Percentiles rank a stretch among this genome's conserved stretches.
Conservation (phyloP, 2,113 vertebrate genomes). For the Aix galericulata region DNA sequence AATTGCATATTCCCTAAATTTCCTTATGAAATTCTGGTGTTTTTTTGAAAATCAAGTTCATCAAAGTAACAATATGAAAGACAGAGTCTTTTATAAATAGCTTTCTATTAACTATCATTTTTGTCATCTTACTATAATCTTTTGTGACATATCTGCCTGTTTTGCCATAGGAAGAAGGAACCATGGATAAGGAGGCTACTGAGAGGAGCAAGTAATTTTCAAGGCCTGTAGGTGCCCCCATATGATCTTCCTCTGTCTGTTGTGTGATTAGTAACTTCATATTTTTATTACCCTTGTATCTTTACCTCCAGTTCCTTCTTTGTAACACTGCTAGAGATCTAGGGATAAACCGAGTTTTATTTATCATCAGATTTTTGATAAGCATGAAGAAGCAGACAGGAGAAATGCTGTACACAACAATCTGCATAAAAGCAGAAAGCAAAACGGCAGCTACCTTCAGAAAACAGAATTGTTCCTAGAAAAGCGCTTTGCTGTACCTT, state of each 20-base stretch:
- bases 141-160: neutral
- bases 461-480: neutral
- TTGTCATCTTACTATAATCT: neutral
- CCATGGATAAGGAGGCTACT: neutral
- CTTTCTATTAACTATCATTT: neutral
- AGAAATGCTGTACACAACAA: neutral
- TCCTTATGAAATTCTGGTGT: neutral
- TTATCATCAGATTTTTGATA: neutral
- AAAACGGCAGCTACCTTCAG: neutral
- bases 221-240: neutral
- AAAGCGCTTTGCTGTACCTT: neutral
- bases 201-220: neutral
- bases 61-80: neutral
- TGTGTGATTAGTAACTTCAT: neutral
- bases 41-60: conserved; percentile 15
- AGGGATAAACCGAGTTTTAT: neutral
- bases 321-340: neutral
- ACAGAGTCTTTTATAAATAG: neutral
- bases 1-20: conserved; percentile 5
- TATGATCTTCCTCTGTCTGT: accelerated
- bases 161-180: neutral
- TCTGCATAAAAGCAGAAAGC: neutral
- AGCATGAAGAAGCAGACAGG: neutral
- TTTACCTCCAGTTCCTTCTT: neutral
- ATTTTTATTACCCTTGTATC: neutral